Evolutionary conservation across 2,113 vertebrate species (phyloP), one percentile per base, ranked within the genome.

Genomic region (Picathartes gymnocephalus): DNA sequence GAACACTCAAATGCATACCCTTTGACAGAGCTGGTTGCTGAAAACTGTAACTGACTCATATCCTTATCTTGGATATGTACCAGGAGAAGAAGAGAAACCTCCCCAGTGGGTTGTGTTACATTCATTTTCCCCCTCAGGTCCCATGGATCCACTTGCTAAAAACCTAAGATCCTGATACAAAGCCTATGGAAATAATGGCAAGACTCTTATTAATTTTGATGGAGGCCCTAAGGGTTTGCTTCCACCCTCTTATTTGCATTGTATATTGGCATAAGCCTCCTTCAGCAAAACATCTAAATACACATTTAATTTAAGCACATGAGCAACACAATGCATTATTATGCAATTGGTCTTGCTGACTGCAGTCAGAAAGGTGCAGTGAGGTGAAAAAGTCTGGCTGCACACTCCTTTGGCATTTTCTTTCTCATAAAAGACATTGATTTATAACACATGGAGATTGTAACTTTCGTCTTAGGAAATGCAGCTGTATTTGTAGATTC

Each of bases 271-370:
- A 54, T 57, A 61, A 91, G 24, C 16, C 3, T 42, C 51, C 62
- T 54, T 71, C 51, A 95, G n/a, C 51, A 84, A 91, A 95, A 90
- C 33, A 80, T 72, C 42, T 68, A 87, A 95, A 95, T 37, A 50
- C 14, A 50, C 45, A 11, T 45, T 91, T 91, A 88, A 81, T 84
- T 78, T 87, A 72, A 78, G 56, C 45, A 68, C 9, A 20, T 2
- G 50, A 82, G 16, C 9, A 85, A 18, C 50, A 61, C 37, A 68
- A 54, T 3, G 7, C 25, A 37, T 71, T 50, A 42, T 62, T 62
- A 37, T 18, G 27, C 48, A 79, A 69, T 25, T 44, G 28, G 33
- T 88, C 42, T 71, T 71, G 18, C 24, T 9, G 15, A 53, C 44
- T 10, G 1, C 1, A 2, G 37, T 42, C 5, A 5, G 48, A 74